Evolutionary conservation across 2,888 invertebrate genomes (phyloP).

Genomic region (Netelia melanura): DNA sequence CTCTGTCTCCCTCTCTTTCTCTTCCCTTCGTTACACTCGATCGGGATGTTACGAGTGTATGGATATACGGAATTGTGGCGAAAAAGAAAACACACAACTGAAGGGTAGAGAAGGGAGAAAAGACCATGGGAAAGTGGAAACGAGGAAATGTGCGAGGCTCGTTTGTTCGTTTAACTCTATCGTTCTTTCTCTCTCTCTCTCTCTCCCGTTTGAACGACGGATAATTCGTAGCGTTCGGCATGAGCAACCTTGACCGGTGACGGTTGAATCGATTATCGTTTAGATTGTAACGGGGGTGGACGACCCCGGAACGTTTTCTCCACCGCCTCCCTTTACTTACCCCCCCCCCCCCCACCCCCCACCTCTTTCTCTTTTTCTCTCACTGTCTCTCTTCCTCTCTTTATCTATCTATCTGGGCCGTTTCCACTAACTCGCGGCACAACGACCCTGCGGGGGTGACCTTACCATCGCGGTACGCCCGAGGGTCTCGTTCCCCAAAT

Average conservation of each 20-base stretch:
- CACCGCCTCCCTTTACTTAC: no score
- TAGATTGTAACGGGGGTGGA: slow-evolving; percentile 68
- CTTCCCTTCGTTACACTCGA: slow-evolving; percentile 19
- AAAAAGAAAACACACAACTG: slow-evolving; percentile 43
- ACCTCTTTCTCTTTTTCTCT: not conserved
- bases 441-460: slow-evolving; percentile 55
- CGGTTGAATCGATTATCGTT: slow-evolving; percentile 72
- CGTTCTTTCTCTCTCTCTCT: slow-evolving; percentile 55
- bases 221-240: slow-evolving; percentile 68
- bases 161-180: slow-evolving; percentile 59
- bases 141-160: slow-evolving; percentile 50
- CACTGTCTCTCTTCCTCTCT: slow-evolving; percentile 5
- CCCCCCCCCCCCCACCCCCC: not conserved
- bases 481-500: slow-evolving; percentile 44
- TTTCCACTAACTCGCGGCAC: slow-evolving; percentile 47
- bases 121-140: slow-evolving; percentile 60
- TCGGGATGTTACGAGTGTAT: slow-evolving; percentile 3
- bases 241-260: slow-evolving; percentile 71
- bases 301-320: slow-evolving; percentile 58
- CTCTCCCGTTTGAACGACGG: slow-evolving; percentile 58
- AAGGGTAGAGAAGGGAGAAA: slow-evolving; percentile 15
- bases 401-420: slow-evolving; percentile 33
- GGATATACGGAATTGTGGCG: slow-evolving; percentile 43
- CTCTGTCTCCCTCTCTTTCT: slow-evolving; percentile 5
- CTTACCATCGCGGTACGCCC: slow-evolving; percentile 60